Evolutionary conservation across 2,888 invertebrate species (phyloP), one percentile per base, ranked within the genome.

Genomic region (Synanthedon formicaeformis): DNA sequence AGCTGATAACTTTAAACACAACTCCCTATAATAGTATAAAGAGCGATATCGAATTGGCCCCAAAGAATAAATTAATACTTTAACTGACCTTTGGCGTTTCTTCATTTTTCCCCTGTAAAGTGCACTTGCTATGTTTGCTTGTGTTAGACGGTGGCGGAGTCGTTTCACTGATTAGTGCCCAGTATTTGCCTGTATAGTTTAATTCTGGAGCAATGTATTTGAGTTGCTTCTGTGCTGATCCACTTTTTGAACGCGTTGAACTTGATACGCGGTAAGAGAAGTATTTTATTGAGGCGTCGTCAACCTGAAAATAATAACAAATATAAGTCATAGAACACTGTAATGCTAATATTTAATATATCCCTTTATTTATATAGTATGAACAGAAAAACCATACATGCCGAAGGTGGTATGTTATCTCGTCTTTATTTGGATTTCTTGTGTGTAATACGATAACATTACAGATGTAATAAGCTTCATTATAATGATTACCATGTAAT

Each of bases 201-300:
- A 86, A 83, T 59, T 86, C 87, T 0, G 87, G 87, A 0, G 86
- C 86, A 53, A 88, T 75, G 63, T 88, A 87, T 41, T 86, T 75
- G 54, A 87, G 86, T 56, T 87, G 81, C 53, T 86, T 85, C 52
- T 83, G 70, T 0, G 83, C 78, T 1, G 81, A 83, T 0, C 86
- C 86, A 0, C 87, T 86, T 59, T 85, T 85, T 13, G 79, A 82
- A 6, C 85, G 71, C 0, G 85, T 86, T 1, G 77, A 75, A 56
- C 88, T 88, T 10, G 88, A 88, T 10, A 87, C 88, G 2, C 86
- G 81, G 56, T 86, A 85, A 0, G 87, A 84, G 61, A 81, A 86
- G 55, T 79, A 76, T 54, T 72, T 73, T n/a, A 87, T 74, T 0
- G 84, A 75, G 53, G 83, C 84, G 56, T 84, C 84, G 3, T 77